Base-by-base conservation (phyloP, 2,888 invertebrate species). In the Trisateles emortualis region DNA sequence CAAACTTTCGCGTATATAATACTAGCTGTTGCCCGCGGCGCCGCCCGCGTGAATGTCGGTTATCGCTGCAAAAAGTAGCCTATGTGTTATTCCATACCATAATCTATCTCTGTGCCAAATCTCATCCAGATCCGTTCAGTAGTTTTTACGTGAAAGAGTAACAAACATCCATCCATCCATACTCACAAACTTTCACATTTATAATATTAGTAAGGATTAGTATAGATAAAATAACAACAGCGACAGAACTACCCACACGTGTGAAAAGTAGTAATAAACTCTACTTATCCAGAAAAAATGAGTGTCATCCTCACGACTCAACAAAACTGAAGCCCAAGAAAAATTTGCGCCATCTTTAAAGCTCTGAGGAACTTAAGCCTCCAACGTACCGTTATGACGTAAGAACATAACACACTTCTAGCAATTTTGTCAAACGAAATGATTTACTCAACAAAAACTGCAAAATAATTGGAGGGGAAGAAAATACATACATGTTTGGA, bases 281-380 rank as follows among this genome's bases (percentile, higher is more conserved):
- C 35, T 19, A 39, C 48, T 42, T 41, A 49, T 16, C 24, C 32
- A 33, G 35, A 35, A 48, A 32, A 48, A 48, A 41, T 48, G 40
- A 14, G 8, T 6, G 19, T 11, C 48, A 41, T 49, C 19, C 6
- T 4, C n/a, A 22, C 32, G 47, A 40, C 41, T 33, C 48, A 41
- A 35, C 41, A 19, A 13, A 41, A 41, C 48, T 33, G 29, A n/a
- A 13, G 16, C 14, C 16, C 16, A 24, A 32, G 47, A 50, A 43
- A 50, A 43, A 50, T 43, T 42, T 16, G 22, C 36, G 26, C 30
- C 36, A 50, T 50, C 17, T 43, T 50, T 50, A 50, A 43, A 22
- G 50, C 50, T 50, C 30, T 38, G 24, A 9, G 30, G 16, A 9
- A 30, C 19, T 39, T 43, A 42, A 50, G 50, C 30, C 36, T 6